Conservation (phyloP, 2,888 invertebrate species). For the Limnephilus rhombicus region DNA sequence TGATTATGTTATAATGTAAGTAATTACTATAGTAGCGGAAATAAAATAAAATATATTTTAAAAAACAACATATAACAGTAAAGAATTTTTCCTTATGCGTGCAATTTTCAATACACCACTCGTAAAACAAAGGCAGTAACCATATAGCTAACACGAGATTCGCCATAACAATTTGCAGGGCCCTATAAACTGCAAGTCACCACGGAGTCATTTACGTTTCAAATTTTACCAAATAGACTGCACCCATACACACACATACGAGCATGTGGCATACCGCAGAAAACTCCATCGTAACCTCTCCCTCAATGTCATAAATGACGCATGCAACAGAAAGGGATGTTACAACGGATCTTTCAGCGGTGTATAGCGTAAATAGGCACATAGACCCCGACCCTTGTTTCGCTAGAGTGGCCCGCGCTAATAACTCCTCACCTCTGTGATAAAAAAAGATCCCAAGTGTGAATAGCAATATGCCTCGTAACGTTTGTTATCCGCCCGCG, state of each 20-base stretch:
- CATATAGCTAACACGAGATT: background rate
- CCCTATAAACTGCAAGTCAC: constrained; percentile 18
- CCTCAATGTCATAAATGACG: background rate
- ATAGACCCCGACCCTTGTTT: constrained; percentile 8
- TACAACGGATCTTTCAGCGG: background rate
- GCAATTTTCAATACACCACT: background rate
- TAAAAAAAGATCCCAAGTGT: constrained; percentile 60
- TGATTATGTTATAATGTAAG: no score
- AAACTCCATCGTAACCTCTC: background rate
- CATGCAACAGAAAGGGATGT: background rate
- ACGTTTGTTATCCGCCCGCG: constrained; percentile 55
- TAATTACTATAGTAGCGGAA: no score
- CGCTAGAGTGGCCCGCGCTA: constrained; percentile 25
- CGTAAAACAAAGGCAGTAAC: background rate
- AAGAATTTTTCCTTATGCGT: background rate
- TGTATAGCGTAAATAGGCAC: background rate
- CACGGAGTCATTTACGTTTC: constrained; percentile 26
- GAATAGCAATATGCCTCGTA: constrained; percentile 64
- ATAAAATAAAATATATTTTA: no score
- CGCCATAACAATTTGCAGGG: background rate
- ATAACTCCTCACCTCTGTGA: constrained; percentile 19
- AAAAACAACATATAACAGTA: no score
- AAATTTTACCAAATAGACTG: constrained; percentile 12
- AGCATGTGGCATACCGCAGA: background rate
- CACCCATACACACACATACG: background rate